phyloP scores from a whole-genome alignment of 2,797 vertebrate genomes.

The Enteromius afrohamiltoni region DNA sequence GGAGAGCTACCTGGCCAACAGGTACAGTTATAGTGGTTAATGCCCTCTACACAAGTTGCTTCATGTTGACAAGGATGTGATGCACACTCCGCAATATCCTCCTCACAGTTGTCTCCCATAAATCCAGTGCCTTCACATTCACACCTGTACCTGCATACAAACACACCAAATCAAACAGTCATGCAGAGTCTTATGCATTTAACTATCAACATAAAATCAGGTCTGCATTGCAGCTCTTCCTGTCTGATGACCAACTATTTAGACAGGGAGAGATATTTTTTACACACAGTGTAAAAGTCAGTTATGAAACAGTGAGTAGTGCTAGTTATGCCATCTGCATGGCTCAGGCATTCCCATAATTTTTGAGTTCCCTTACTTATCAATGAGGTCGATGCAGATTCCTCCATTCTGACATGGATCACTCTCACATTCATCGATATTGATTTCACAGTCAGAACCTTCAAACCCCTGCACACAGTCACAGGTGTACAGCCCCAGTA shows the following conservation, averaged over 20 bases:
- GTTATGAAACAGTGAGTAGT: not conserved
- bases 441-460: conserved; percentile 82
- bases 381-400: conserved; percentile 81
- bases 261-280: not conserved
- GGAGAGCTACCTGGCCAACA: conserved; percentile 88
- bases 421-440: conserved; percentile 89
- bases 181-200: not conserved
- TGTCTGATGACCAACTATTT: not conserved
- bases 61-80: conserved; percentile 88
- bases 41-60: conserved; percentile 83
- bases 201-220: not conserved
- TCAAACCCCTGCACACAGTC: conserved; percentile 83
- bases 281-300: not conserved
- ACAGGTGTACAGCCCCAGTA: conserved; percentile 84
- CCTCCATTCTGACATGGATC: conserved; percentile 85
- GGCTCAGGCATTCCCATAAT: not conserved
- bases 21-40: conserved; percentile 83
- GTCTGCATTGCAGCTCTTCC: not conserved
- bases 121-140: conserved; percentile 89
- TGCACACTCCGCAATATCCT: conserved; percentile 88
- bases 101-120: conserved; percentile 83
- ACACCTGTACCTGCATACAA: conserved; percentile 82
- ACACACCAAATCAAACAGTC: not conserved
- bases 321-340: not conserved
- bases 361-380: conserved; percentile 76